Base-by-base conservation (phyloP, 2,113 vertebrate species). In the Ctenomys sociabilis region DNA sequence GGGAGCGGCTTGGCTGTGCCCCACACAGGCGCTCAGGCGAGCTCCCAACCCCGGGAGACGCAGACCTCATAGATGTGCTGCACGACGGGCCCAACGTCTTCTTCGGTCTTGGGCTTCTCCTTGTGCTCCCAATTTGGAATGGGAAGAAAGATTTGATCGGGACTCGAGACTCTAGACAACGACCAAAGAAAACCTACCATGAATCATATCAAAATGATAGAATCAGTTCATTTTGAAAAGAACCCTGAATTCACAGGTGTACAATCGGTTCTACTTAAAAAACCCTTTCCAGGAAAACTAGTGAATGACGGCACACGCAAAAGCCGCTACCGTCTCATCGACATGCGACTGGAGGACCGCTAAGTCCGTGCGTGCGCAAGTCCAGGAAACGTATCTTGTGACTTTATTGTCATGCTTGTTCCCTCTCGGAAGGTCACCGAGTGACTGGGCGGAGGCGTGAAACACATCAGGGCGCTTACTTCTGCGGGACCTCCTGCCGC, bases 51-150 rank as follows among this genome's bases (percentile, higher is more conserved):
- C 43, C 37, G 54, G 49, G 22, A 85, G 85, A 49, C 77, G 16
- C 97, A 75, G 84, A 99, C 99, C 99, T 99, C 99, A 63, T 99
- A 99, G 95, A 99, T 98, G 37, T 99, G 99, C 78, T 99, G 98
- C 84, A 99, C 99, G 30, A 99, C 98, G 4, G 99, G 99, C 3
- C 99, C 99, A n/a, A 99, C 98, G 37, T 99, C 99, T 30, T 99
- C 99, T 97, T 99, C 99, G 0, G 98, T 97, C 95, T 99, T 98
- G 0, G 99, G 99, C 75, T 98, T 98, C 26, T 99, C 98, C 97
- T 98, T 99, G 0, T 98, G 97, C 91, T 99, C 98, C 99, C 99
- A 99, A 66, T 99, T 99, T 82, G 99, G 98, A 87, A 99, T 99
- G 14, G 99, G 99, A 73, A 99, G 98, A 96, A 99, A 99, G 81